phyloP scores from a whole-genome alignment of 2,797 vertebrate genomes.

The Siniperca undulata region DNA sequence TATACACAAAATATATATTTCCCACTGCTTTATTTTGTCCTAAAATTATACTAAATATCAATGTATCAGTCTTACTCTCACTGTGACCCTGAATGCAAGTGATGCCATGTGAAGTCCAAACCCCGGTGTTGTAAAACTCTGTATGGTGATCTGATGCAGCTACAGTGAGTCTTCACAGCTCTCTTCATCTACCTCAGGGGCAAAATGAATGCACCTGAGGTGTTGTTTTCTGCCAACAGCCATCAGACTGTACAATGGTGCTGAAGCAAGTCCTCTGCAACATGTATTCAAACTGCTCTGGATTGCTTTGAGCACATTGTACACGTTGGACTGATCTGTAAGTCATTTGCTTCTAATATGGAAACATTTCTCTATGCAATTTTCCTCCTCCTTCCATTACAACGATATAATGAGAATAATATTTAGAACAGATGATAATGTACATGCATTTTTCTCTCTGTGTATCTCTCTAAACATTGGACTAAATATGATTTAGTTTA shows the following conservation, averaged over 20 bases:
- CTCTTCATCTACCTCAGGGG: not conserved
- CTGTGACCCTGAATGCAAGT: not conserved
- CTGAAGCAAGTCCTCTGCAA: constrained; percentile 1
- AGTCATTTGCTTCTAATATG: constrained; percentile 18
- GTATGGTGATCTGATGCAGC: not conserved
- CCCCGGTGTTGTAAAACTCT: not conserved
- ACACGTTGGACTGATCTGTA: not conserved
- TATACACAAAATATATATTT: not conserved
- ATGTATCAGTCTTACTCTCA: not conserved
- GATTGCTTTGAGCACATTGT: not conserved
- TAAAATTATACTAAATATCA: not conserved
- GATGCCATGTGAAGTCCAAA: not conserved
- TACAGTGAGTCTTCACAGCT: constrained; percentile 7
- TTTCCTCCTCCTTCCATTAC: constrained; percentile 3
- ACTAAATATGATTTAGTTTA: not conserved
- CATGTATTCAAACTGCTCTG: not conserved
- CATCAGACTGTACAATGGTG: constrained; percentile 1
- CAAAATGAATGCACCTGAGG: not conserved
- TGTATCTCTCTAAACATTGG: not conserved
- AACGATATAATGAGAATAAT: not conserved
- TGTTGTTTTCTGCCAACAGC: constrained; percentile 8
- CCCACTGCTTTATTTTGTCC: not conserved
- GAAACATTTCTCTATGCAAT: constrained; percentile 8
- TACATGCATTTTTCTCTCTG: not conserved
- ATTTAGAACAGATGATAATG: constrained; percentile 11